Evolutionary conservation across 2,113 vertebrate species (phyloP).

Genomic region (Oriolus oriolus): DNA sequence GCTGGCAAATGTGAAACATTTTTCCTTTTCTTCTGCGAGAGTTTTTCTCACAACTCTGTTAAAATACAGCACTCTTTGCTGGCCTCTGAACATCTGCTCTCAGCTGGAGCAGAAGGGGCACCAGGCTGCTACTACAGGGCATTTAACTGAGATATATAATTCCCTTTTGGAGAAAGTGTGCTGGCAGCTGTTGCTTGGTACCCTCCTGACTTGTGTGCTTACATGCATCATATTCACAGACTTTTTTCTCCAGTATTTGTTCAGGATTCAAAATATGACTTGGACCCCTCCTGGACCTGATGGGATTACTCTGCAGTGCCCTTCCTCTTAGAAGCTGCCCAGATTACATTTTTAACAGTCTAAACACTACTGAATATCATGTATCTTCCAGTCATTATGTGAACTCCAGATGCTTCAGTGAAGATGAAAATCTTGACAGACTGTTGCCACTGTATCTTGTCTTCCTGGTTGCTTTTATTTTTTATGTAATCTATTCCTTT

Average conservation of each 20-base stretch:
- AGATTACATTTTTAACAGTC: not conserved
- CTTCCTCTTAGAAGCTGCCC: not conserved
- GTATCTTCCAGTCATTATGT: not conserved
- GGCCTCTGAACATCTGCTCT: slow-evolving; percentile 18
- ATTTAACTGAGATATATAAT: not conserved
- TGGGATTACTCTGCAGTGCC: not conserved
- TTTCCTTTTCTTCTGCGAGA: not conserved
- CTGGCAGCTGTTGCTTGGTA: not conserved
- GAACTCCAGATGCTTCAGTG: not conserved
- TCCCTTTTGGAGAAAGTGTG: not conserved
- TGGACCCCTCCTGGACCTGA: not conserved
- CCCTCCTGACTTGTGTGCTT: not conserved
- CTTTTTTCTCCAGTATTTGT: not conserved
- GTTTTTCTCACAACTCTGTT: slow-evolving; percentile 1
- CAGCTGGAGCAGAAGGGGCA: not conserved
- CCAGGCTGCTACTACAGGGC: not conserved
- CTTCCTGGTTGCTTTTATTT: not conserved
- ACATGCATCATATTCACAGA: not conserved
- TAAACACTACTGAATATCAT: not conserved
- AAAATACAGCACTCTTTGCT: not conserved
- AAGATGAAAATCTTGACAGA: not conserved
- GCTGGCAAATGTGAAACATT: not conserved
- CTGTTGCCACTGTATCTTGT: not conserved
- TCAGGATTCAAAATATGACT: not conserved
- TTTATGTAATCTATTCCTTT: not conserved